Evolutionary conservation across 2,888 invertebrate genomes (phyloP).

Genomic region (Ormia ochracea): DNA sequence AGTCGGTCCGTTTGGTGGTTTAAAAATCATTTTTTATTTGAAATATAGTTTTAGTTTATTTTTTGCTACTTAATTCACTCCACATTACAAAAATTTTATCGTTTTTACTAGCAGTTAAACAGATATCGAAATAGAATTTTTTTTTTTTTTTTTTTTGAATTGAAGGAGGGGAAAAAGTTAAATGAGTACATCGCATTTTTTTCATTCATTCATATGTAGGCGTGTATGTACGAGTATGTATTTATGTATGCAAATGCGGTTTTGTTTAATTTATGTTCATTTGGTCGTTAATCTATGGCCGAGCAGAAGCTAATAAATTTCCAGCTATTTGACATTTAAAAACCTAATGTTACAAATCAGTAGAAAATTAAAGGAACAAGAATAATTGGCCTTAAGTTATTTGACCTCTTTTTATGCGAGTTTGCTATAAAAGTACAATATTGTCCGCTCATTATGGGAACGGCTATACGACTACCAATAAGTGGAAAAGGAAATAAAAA

Average conservation of each 20-base stretch:
- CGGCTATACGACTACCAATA: neutral
- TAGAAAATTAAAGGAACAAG: neutral
- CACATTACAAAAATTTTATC: too few relatives aligned
- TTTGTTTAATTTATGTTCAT: conserved; percentile 53
- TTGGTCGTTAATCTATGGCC: conserved; percentile 42
- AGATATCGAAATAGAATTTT: neutral
- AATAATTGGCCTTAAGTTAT: conserved; percentile 55
- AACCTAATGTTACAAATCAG: conserved; percentile 46
- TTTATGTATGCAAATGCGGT: conserved; percentile 3
- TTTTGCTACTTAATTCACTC: too few relatives aligned
- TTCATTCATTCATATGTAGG: too few relatives aligned
- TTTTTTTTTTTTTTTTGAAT: neutral
- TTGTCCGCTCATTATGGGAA: conserved; percentile 11
- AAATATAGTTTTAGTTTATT: neutral
- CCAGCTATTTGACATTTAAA: conserved; percentile 44
- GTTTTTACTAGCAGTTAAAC: neutral
- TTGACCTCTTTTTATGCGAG: conserved; percentile 42
- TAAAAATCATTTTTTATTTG: too few relatives aligned
- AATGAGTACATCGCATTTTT: too few relatives aligned
- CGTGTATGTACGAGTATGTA: too few relatives aligned
- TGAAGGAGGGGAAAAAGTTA: too few relatives aligned
- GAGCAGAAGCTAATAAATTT: conserved; percentile 46
- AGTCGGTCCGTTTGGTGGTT: too few relatives aligned
- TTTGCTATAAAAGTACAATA: neutral
- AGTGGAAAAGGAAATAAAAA: neutral